These are phyloP conservation scores for Pipistrellus pygmaeus DNA, from an alignment of 2,797 vertebrate genomes.

Conservation along the genomic window DNA sequence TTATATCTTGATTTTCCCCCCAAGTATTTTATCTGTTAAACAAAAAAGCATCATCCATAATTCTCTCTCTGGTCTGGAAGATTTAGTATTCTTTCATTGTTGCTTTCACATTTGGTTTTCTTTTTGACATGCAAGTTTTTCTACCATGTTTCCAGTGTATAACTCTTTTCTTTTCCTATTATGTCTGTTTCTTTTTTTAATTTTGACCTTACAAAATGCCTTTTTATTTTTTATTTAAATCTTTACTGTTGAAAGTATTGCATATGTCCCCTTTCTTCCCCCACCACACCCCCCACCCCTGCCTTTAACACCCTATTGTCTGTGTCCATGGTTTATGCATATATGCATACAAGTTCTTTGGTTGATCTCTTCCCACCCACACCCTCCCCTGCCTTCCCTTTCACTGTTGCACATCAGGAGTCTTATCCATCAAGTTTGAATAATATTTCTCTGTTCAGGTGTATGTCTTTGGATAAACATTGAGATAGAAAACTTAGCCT, in stretches of 20 bases:
- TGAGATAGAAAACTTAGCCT: neutral
- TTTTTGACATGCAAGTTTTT: conserved; percentile 11
- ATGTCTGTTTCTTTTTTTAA: neutral
- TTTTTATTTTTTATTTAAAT: too few relatives aligned
- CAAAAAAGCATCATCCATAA: neutral
- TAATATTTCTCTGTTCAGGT: neutral
- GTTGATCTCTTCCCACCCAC: too few relatives aligned
- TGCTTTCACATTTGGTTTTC: neutral
- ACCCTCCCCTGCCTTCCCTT: neutral
- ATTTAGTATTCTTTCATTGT: neutral
- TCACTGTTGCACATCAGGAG: neutral
- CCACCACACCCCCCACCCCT: too few relatives aligned
- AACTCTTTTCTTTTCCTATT: neutral
- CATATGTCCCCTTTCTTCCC: too few relatives aligned
- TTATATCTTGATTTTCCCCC: neutral
- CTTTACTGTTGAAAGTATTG: too few relatives aligned
- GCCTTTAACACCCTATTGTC: too few relatives aligned
- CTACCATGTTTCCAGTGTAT: neutral
- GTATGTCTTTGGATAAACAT: neutral
- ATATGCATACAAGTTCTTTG: too few relatives aligned
- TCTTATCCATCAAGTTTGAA: neutral
- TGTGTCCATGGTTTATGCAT: too few relatives aligned
- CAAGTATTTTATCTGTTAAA: neutral
- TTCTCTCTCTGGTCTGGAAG: neutral
- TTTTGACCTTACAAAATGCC: too few relatives aligned